Evolutionary conservation across 64 coral and sea anemone species (phyloP).

Genomic region (Anthopleura sola): DNA sequence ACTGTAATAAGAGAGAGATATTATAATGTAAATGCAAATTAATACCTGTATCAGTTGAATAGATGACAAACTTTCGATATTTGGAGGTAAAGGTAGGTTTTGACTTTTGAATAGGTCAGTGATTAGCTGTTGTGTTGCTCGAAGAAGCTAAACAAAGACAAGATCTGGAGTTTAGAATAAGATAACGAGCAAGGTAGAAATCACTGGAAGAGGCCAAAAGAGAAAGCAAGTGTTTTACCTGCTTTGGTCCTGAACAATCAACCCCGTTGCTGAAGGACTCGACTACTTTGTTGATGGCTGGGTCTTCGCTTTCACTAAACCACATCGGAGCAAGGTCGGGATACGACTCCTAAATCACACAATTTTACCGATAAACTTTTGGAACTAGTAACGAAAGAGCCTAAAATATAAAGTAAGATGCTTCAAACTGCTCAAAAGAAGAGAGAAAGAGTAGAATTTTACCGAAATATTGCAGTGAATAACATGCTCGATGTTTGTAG

Average conservation of each 20-base stretch:
- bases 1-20: not conserved
- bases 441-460: slow-evolving; percentile 3
- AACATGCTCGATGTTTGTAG: slow-evolving; percentile 68
- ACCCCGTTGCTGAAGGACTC: slow-evolving; percentile 61
- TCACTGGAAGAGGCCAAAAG: not conserved
- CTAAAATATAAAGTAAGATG: not conserved
- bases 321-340: slow-evolving; percentile 87
- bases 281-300: slow-evolving; percentile 71
- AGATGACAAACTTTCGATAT: slow-evolving; percentile 44
- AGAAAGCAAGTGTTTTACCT: slow-evolving; percentile 37
- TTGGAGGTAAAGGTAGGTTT: slow-evolving; percentile 40
- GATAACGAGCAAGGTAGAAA: not conserved
- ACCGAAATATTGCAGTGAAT: slow-evolving; percentile 99
- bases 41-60: slow-evolving; percentile 58
- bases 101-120: slow-evolving; percentile 68
- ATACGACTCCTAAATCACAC: slow-evolving; percentile 84
- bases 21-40: not conserved
- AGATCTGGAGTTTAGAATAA: slow-evolving; percentile 11
- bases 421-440: not conserved
- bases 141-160: slow-evolving; percentile 64
- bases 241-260: slow-evolving; percentile 58
- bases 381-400: not conserved
- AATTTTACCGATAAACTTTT: not conserved
- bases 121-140: slow-evolving; percentile 71
- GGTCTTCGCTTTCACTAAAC: slow-evolving; percentile 95